These are phyloP conservation scores for Helicoverpa zea DNA, from an alignment of 1,140 invertebrate genomes.

Conservation along the genomic window DNA sequence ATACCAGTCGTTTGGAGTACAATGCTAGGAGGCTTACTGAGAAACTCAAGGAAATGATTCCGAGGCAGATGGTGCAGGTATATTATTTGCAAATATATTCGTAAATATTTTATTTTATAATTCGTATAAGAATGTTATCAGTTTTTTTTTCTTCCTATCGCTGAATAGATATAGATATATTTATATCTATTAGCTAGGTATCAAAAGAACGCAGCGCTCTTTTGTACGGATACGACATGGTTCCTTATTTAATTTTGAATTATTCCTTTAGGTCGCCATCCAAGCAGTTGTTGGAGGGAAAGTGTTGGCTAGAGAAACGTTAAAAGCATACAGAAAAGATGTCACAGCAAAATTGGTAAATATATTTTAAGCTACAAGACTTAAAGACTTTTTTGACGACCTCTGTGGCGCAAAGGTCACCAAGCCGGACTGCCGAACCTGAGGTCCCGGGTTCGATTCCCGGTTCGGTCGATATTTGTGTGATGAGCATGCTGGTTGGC, in stretches of 20 bases:
- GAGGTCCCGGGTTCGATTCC: too few relatives aligned
- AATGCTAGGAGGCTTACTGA: constrained; percentile 91
- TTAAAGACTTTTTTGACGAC: too few relatives aligned
- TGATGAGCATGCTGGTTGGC: too few relatives aligned
- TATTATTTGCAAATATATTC: background rate
- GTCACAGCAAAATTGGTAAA: constrained; percentile 97
- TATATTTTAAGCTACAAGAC: background rate
- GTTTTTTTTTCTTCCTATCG: background rate
- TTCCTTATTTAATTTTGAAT: background rate
- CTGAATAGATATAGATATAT: too few relatives aligned
- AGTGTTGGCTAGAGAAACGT: constrained; percentile 94
- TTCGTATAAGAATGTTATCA: background rate
- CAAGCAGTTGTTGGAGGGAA: constrained; percentile 95
- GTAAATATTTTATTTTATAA: background rate
- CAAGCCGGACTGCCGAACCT: too few relatives aligned
- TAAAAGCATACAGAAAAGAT: constrained; percentile 96
- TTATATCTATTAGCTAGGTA: too few relatives aligned
- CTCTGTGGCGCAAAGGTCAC: too few relatives aligned
- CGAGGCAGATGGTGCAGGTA: constrained; percentile 93
- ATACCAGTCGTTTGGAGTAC: constrained; percentile 89
- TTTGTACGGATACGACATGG: too few relatives aligned
- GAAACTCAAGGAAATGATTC: constrained; percentile 96
- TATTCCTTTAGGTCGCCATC: constrained; percentile 90
- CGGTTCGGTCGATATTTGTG: too few relatives aligned
- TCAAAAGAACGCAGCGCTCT: too few relatives aligned